Base-by-base conservation (phyloP, 2,888 invertebrate species). In the Chorisops tibialis region DNA sequence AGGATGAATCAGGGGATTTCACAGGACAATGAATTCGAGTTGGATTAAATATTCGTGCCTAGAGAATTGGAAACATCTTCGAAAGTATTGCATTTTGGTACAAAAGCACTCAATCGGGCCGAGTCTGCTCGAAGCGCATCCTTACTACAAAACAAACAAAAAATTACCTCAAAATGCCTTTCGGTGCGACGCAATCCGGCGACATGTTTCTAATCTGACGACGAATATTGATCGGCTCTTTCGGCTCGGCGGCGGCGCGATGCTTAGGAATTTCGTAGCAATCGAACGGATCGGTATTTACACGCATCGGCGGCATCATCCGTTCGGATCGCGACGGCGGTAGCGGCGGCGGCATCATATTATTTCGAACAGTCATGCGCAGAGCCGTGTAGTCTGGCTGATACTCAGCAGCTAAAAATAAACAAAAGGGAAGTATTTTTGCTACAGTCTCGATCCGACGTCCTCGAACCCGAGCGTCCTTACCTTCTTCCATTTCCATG, bases 401-500 rank as follows among this genome's bases (percentile, higher is more conserved):
- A 41, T 72, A 72, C 69, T 62, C 21, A 67, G 66, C 30, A 24
- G 38, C 54, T 59, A 54, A 6, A 38, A 48, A 14, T 51, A 37
- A 38, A 48, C 9, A n/a, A n/a, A n/a, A n/a, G n/a, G n/a, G n/a
- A n/a, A n/a, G n/a, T n/a, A n/a, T n/a, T n/a, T n/a, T n/a, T n/a
- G n/a, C n/a, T n/a, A n/a, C n/a, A n/a, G n/a, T n/a, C n/a, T n/a
- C n/a, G n/a, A n/a, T n/a, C n/a, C n/a, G n/a, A n/a, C n/a, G n/a
- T n/a, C n/a, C n/a, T n/a, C n/a, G n/a, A n/a, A n/a, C n/a, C n/a
- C n/a, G 21, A 12, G 21, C 45, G 14, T 66, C n/a, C 67, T 69
- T 67, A 74, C 77, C 76, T 64, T 77, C 73, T 64, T 78, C 77
- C 60, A 75, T 66, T 37, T 75, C 73, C 77, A 77, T 77, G 56